phyloP scores from a whole-genome alignment of 1,140 invertebrate species.

The Zaprionus gabonicus region DNA sequence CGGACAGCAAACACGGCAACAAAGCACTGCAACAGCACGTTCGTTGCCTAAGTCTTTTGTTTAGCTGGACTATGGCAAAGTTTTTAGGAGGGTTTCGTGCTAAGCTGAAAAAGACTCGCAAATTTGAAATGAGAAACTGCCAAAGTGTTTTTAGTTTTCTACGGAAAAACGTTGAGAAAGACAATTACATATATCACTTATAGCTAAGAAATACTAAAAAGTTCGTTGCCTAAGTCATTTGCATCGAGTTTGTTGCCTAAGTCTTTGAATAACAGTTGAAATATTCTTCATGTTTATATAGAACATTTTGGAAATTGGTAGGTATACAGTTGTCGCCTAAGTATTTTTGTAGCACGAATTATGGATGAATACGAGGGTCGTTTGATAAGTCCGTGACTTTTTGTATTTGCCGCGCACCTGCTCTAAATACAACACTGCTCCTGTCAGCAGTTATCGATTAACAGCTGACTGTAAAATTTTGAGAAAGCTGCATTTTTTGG shows the following conservation, averaged over 20 bases:
- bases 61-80: background rate
- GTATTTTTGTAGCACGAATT: background rate
- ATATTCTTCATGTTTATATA: no score
- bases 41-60: constrained; percentile 55
- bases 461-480: no score
- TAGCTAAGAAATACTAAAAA: background rate
- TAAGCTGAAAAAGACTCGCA: background rate
- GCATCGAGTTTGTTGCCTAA: constrained; percentile 1
- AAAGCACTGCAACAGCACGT: constrained; percentile 27
- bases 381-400: no score
- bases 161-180: background rate
- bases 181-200: background rate
- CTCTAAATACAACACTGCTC: no score
- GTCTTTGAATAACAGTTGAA: background rate
- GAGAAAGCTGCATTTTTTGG: no score
- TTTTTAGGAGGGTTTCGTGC: constrained; percentile 4
- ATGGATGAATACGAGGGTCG: no score
- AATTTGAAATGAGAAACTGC: background rate
- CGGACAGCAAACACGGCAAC: background rate
- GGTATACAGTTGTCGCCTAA: constrained; percentile 8
- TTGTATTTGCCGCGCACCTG: no score
- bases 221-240: background rate
- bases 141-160: background rate
- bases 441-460: no score
- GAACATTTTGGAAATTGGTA: no score